Evolutionary conservation across 2,797 vertebrate genomes (phyloP).

Genomic region (Sebastes oblongus): DNA sequence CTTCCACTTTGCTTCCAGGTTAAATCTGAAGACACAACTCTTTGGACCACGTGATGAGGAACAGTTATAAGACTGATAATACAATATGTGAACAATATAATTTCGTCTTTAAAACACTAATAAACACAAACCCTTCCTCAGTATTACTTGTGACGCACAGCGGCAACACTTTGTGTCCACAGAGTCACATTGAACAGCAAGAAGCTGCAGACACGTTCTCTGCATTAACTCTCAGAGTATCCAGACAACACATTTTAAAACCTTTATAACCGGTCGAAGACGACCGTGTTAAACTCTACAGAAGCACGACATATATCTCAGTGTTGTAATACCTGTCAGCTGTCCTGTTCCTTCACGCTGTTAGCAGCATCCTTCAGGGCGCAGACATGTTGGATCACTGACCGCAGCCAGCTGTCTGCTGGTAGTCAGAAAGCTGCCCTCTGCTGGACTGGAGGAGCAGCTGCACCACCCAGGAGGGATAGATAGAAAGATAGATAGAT

Average conservation of each 20-base stretch:
- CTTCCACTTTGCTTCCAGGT: neutral
- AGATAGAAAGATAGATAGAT: no score
- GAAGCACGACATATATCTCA: rapidly evolving
- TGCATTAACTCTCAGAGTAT: rapidly evolving
- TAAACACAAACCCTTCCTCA: neutral
- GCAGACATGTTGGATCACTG: conserved; percentile 76
- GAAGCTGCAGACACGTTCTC: rapidly evolving
- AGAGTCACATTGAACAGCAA: neutral
- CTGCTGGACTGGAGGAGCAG: conserved; percentile 63
- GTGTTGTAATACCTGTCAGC: conserved; percentile 41
- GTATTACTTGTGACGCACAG: neutral
- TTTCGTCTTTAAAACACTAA: neutral
- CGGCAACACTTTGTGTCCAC: neutral
- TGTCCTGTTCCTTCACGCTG: conserved; percentile 66
- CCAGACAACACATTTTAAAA: rapidly evolving
- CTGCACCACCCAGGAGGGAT: conserved; percentile 12
- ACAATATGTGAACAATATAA: rapidly evolving
- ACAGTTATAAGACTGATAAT: neutral
- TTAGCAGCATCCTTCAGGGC: conserved; percentile 62
- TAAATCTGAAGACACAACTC: neutral
- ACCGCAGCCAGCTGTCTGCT: neutral
- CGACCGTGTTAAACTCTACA: rapidly evolving
- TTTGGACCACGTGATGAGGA: neutral
- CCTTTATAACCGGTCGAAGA: rapidly evolving
- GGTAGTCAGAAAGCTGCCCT: neutral